phyloP scores from a whole-genome alignment of 2,797 vertebrate species.

The Danio kyathit region DNA sequence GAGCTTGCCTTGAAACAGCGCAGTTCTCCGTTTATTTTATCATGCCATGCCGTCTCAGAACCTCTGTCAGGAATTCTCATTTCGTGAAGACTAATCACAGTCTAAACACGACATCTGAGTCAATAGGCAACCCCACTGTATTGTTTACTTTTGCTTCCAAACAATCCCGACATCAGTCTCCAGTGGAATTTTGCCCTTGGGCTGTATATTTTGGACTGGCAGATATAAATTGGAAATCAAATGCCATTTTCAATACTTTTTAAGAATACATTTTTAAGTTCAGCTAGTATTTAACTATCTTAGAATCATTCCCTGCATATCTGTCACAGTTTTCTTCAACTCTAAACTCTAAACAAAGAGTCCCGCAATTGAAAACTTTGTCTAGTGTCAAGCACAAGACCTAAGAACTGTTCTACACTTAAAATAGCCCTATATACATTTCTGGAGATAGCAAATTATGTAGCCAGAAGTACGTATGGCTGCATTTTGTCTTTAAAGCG shows the following conservation, averaged over 20 bases:
- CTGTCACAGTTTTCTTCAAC: not conserved
- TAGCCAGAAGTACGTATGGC: too few relatives aligned
- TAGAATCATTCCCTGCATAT: not conserved
- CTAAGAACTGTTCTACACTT: too few relatives aligned
- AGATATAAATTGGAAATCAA: conserved; percentile 58
- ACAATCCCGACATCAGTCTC: conserved; percentile 75
- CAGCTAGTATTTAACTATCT: not conserved
- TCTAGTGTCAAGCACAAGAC: too few relatives aligned
- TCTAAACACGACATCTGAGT: conserved; percentile 80
- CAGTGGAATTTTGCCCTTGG: conserved; percentile 75
- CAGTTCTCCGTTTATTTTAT: conserved; percentile 83
- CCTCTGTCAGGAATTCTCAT: conserved; percentile 81
- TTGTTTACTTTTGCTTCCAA: conserved; percentile 80
- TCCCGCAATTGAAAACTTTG: too few relatives aligned
- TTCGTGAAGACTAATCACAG: conserved; percentile 82
- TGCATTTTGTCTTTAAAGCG: too few relatives aligned
- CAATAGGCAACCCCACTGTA: conserved; percentile 74
- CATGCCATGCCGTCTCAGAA: conserved; percentile 74
- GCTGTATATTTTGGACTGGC: conserved; percentile 74
- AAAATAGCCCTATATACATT: too few relatives aligned
- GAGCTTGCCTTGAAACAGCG: conserved; percentile 80
- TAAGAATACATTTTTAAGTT: not conserved
- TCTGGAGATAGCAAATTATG: too few relatives aligned
- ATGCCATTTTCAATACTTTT: conserved; percentile 53
- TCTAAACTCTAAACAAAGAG: too few relatives aligned